These are phyloP conservation scores for Eueremaeus valkanovi DNA, from an alignment of 2,888 invertebrate genomes.

Conservation along the genomic window DNA sequence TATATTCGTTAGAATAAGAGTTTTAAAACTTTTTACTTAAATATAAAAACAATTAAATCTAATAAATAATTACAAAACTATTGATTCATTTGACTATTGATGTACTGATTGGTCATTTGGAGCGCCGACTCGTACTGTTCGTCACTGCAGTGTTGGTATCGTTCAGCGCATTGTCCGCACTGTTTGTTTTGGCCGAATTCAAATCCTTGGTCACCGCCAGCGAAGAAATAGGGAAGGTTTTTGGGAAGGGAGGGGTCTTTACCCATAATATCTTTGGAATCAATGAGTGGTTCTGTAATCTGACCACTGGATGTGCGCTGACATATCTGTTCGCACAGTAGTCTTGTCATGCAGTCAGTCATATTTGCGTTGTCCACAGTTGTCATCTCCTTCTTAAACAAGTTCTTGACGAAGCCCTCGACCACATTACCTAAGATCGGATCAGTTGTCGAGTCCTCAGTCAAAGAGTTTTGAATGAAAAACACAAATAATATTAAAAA, in stretches of 20 bases:
- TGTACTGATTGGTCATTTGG: conserved; percentile 8
- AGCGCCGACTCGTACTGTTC: conserved; percentile 28
- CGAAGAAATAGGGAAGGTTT: conserved; percentile 32
- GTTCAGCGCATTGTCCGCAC: conserved; percentile 30
- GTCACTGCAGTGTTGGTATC: conserved; percentile 21
- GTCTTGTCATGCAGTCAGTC: conserved; percentile 39
- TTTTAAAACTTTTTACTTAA: background rate
- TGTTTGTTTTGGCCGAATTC: conserved; percentile 36
- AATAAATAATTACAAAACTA: background rate
- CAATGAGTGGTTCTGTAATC: conserved; percentile 37
- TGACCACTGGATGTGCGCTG: conserved; percentile 36
- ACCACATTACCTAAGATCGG: conserved; percentile 36
- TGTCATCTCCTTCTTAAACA: conserved; percentile 35
- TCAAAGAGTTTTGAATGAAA: no score
- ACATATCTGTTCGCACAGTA: conserved; percentile 40
- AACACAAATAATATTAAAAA: no score
- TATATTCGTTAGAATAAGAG: background rate
- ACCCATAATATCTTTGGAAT: conserved; percentile 35
- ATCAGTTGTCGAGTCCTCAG: background rate
- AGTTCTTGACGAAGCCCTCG: conserved; percentile 37
- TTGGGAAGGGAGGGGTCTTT: conserved; percentile 23
- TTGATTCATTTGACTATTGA: background rate
- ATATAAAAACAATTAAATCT: background rate
- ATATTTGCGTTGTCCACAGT: conserved; percentile 22
- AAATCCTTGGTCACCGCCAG: conserved; percentile 37